These are phyloP conservation scores for Drosophila borealis DNA, from an alignment of 2,888 invertebrate genomes.

Conservation along the genomic window DNA sequence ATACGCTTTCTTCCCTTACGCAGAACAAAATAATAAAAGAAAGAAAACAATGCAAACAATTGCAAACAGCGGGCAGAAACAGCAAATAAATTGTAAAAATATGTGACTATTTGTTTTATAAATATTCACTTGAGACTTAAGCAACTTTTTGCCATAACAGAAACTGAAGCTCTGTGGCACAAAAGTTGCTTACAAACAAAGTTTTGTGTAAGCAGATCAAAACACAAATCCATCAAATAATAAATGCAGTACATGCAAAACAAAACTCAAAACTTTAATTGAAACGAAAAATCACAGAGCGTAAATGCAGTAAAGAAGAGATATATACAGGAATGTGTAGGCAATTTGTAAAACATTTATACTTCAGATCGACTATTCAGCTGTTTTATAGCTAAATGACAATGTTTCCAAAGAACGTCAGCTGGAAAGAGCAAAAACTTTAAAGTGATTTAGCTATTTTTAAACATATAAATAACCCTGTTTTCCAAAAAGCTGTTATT, in stretches of 20 bases:
- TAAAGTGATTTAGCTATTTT: background rate
- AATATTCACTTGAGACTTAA: background rate
- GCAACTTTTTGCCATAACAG: background rate
- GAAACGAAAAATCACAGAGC: background rate
- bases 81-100: background rate
- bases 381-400: too few species aligned
- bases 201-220: background rate
- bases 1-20: background rate
- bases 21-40: background rate
- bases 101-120: background rate
- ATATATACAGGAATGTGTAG: too few species aligned
- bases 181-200: background rate
- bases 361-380: too few species aligned
- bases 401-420: too few species aligned
- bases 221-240: background rate
- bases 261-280: background rate
- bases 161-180: background rate
- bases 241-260: background rate
- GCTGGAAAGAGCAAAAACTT: too few species aligned
- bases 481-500: too few species aligned
- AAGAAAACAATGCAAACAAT: constrained; percentile 1
- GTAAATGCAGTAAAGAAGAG: too few species aligned
- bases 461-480: background rate
- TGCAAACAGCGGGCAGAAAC: constrained; percentile 1
- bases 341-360: too few species aligned